Evolutionary conservation across 2,797 vertebrate species (phyloP), one percentile per base, ranked within the genome.

Genomic region (Necrosyrtes monachus): DNA sequence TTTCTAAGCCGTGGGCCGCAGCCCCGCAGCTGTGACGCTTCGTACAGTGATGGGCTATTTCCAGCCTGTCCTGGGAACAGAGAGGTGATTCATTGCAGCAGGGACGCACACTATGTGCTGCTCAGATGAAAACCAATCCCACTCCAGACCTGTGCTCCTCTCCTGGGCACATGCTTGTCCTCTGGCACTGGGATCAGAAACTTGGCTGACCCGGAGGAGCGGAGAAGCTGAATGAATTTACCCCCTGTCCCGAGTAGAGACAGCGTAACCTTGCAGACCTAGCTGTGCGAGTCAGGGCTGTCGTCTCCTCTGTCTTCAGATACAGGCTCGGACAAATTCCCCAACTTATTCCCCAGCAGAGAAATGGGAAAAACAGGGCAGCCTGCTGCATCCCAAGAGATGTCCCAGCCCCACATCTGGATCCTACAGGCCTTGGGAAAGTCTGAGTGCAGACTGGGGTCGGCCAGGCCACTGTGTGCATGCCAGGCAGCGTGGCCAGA

Each of bases 81-180:
- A 11, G 90, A n/a, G 72, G 83, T 90, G 96, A 96, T 95, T 94
- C 94, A 93, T 87, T 33, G 94, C 73, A 39, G 88, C 82, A 59
- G 90, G 75, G 96, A 88, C 5, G 75, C 92, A 85, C 77, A 33
- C 92, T 95, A 97, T 97, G 97, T 97, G 97, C 97, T 96, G 94
- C 95, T 97, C 82, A 4, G 85, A 84, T 97, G 97, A 97, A 98
- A 98, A 97, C 94, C 94, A 95, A 98, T 94, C 96, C 94, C 9
- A 0, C 72, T 60, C 64, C 88, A 70, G 92, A 78, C 13, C 45
- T 83, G 70, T 37, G 81, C 63, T 86, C 79, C 96, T 90, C 63
- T 83, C 60, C 54, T 6, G 5, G 94, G 75, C 83, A 89, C 75
- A 90, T 60, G 88, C 76, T 67, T 80, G 77, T 78, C 82, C 82